Percentiles rank a stretch among this genome's conserved stretches.
These are phyloP conservation scores for Hydropsyche betteni DNA, from an alignment of 2,888 invertebrate genomes.

Conservation along the genomic window DNA sequence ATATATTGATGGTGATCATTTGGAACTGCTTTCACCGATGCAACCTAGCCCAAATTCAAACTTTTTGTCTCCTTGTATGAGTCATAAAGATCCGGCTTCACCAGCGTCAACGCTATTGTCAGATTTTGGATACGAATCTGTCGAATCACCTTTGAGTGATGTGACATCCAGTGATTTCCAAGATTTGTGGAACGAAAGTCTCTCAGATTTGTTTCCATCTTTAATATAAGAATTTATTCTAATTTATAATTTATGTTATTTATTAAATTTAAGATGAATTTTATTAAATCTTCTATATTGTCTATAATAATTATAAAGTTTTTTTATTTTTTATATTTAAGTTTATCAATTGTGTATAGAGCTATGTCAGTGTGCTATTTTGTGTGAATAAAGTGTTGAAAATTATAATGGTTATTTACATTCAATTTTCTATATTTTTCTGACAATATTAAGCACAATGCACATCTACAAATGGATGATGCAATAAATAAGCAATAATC, in stretches of 20 bases:
- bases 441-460: too few relatives aligned
- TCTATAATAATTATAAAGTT: not conserved
- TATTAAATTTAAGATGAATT: conserved; percentile 12
- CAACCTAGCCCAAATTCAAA: conserved; percentile 54
- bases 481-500: too few relatives aligned
- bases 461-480: too few relatives aligned
- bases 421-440: too few relatives aligned
- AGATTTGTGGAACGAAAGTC: conserved; percentile 79
- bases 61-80: conserved; percentile 58
- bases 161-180: conserved; percentile 62
- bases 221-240: conserved; percentile 64
- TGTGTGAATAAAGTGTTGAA: conserved; percentile 27
- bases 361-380: conserved; percentile 18
- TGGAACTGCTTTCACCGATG: conserved; percentile 60
- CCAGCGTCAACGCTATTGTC: conserved; percentile 62
- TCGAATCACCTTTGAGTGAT: conserved; percentile 64
- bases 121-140: conserved; percentile 64
- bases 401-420: not conserved
- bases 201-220: conserved; percentile 81
- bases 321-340: conserved; percentile 4
- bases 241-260: conserved; percentile 2
- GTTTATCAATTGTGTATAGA: not conserved
- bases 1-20: conserved; percentile 17
- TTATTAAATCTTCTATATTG: not conserved
- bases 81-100: conserved; percentile 60